Evolutionary conservation across 2,888 invertebrate species (phyloP).

Genomic region (Nomada flava): DNA sequence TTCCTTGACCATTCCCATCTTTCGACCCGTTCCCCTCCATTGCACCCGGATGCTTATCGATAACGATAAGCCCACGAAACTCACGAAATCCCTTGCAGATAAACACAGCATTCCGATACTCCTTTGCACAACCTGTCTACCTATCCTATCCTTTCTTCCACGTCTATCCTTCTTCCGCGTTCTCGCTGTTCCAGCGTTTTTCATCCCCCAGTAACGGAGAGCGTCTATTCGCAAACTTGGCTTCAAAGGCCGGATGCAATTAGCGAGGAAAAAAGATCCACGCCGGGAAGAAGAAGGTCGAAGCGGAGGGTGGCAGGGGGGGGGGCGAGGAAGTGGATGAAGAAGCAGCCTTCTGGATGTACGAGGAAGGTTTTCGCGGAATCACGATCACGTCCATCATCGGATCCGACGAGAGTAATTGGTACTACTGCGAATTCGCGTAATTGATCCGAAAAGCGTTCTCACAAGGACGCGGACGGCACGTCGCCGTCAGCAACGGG

Average conservation of each 20-base stretch:
- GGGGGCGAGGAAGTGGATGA: background rate
- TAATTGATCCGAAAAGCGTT: conserved; percentile 51
- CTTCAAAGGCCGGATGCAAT: conserved; percentile 69
- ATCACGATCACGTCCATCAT: conserved; percentile 58
- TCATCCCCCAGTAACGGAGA: conserved; percentile 54
- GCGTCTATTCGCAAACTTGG: conserved; percentile 63
- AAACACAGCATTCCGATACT: conserved; percentile 4
- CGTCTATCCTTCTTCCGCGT: conserved; percentile 5
- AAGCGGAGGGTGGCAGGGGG: background rate
- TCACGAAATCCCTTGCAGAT: background rate
- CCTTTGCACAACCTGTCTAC: conserved; percentile 25
- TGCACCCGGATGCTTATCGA: no score
- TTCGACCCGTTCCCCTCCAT: no score
- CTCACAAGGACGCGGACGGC: background rate
- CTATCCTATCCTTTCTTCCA: conserved; percentile 33
- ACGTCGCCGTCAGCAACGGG: background rate
- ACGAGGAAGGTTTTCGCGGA: conserved; percentile 43
- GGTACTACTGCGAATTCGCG: conserved; percentile 46
- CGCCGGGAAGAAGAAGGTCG: conserved; percentile 27
- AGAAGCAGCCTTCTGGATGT: background rate
- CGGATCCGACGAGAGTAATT: conserved; percentile 40
- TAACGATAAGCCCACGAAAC: background rate
- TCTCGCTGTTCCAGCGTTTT: conserved; percentile 31
- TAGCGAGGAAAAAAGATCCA: conserved; percentile 60
- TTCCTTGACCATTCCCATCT: no score